A percentile compares a stretch with the other conserved stretches of the same genome.
Conservation (phyloP, 2,888 invertebrate genomes). For the Rhamnusium bicolor region DNA sequence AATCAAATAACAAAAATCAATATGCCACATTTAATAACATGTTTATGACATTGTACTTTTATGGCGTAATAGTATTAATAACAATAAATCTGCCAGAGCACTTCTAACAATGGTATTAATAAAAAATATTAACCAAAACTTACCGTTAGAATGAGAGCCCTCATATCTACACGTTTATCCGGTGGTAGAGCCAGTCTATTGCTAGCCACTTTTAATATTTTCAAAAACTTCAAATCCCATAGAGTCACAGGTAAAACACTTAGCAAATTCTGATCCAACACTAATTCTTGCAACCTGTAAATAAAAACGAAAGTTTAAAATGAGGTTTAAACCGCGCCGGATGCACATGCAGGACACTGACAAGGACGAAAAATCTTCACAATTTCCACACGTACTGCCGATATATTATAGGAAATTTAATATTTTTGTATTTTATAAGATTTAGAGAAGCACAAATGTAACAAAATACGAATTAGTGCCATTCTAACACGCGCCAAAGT, state of each 20-base stretch:
- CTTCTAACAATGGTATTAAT: background rate
- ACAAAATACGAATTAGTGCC: conserved; percentile 9
- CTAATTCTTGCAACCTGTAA: conserved; percentile 81
- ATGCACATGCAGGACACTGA: conserved; percentile 68
- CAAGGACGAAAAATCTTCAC: conserved; percentile 62
- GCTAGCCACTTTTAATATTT: conserved; percentile 75
- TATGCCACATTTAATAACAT: background rate
- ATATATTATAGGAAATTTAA: background rate
- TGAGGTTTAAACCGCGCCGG: conserved; percentile 56
- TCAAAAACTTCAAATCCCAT: conserved; percentile 76
- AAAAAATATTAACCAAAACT: conserved; percentile 57
- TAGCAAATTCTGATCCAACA: conserved; percentile 82
- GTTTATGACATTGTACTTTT: background rate
- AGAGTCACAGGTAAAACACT: conserved; percentile 76
- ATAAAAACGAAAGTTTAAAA: conserved; percentile 61
- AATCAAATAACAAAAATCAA: background rate
- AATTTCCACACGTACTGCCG: conserved; percentile 44
- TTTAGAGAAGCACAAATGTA: background rate
- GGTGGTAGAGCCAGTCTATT: conserved; percentile 73
- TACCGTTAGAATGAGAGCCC: conserved; percentile 74
- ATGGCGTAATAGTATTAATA: background rate
- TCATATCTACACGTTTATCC: conserved; percentile 73
- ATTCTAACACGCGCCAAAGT: conserved; percentile 39
- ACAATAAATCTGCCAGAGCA: background rate
- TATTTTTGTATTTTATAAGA: background rate